Evolutionary conservation across 2,888 invertebrate genomes (phyloP).

Genomic region (Volucella inflata): DNA sequence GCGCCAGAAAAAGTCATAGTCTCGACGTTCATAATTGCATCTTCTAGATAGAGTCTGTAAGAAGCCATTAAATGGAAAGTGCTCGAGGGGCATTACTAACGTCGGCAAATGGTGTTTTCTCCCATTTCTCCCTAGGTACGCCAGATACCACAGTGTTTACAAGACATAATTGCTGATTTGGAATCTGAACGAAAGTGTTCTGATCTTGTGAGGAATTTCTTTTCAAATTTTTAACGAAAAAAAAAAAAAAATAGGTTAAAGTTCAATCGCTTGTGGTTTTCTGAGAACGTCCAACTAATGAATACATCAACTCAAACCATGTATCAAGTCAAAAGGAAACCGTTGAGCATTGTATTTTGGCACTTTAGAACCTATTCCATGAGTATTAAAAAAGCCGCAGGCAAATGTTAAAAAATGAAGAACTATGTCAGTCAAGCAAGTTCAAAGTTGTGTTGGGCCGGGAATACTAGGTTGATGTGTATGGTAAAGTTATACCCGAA

Average conservation of each 20-base stretch:
- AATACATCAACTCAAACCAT: background rate
- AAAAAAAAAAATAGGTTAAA: constrained; percentile 28
- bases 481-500: constrained; percentile 22
- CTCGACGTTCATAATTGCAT: constrained; percentile 47
- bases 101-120: constrained; percentile 1
- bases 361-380: background rate
- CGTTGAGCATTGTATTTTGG: constrained; percentile 5
- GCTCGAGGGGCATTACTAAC: constrained; percentile 32
- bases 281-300: background rate
- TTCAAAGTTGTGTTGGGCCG: constrained; percentile 42
- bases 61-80: constrained; percentile 64
- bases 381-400: background rate
- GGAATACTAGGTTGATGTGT: constrained; percentile 21
- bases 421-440: constrained; percentile 34
- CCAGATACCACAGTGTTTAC: background rate
- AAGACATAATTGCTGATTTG: constrained; percentile 42
- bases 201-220: constrained; percentile 14
- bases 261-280: constrained; percentile 19
- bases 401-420: background rate
- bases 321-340: background rate
- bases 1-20: constrained; percentile 14
- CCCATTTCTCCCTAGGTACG: constrained; percentile 9
- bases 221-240: background rate
- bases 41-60: constrained; percentile 38
- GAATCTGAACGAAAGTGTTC: constrained; percentile 51